Conservation (phyloP, 37 sponge, comb jelly and placozoan genomes). For the Mnemiopsis leidyi region DNA sequence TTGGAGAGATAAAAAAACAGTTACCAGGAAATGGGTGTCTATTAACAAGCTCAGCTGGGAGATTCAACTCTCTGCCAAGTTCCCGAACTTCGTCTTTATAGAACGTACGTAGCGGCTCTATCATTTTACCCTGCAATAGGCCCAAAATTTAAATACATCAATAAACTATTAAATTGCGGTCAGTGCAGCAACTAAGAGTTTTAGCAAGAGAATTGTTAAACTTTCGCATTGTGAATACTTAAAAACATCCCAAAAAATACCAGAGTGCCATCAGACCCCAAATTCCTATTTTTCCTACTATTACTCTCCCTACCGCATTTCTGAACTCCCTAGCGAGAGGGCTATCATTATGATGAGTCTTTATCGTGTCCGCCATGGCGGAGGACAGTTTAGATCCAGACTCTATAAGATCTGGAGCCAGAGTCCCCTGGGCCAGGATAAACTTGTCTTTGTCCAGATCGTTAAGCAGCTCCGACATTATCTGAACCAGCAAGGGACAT, state of each 20-base stretch:
- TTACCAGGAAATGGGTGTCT: slow-evolving; percentile 92
- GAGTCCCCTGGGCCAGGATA: slow-evolving; percentile 71
- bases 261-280: too few species aligned
- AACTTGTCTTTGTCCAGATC: background rate
- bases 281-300: background rate
- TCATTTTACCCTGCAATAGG: slow-evolving; percentile 71
- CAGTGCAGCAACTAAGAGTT: background rate
- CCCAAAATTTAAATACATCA: background rate
- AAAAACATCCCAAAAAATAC: too few species aligned
- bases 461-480: slow-evolving; percentile 5
- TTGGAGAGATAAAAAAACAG: too few species aligned
- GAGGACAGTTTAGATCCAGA: slow-evolving; percentile 82
- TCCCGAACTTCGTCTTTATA: slow-evolving; percentile 91
- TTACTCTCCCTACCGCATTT: slow-evolving; percentile 65
- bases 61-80: slow-evolving; percentile 75
- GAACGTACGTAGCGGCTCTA: slow-evolving; percentile 86
- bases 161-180: too few species aligned
- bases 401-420: slow-evolving; percentile 89
- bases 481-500: too few species aligned
- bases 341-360: slow-evolving; percentile 96
- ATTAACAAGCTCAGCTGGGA: slow-evolving; percentile 77
- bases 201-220: background rate
- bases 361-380: slow-evolving; percentile 80
- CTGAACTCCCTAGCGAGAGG: slow-evolving; percentile 77
- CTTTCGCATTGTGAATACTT: too few species aligned